These are phyloP conservation scores for Enteromius fasciolatus DNA, from an alignment of 2,797 vertebrate genomes.

Conservation along the genomic window DNA sequence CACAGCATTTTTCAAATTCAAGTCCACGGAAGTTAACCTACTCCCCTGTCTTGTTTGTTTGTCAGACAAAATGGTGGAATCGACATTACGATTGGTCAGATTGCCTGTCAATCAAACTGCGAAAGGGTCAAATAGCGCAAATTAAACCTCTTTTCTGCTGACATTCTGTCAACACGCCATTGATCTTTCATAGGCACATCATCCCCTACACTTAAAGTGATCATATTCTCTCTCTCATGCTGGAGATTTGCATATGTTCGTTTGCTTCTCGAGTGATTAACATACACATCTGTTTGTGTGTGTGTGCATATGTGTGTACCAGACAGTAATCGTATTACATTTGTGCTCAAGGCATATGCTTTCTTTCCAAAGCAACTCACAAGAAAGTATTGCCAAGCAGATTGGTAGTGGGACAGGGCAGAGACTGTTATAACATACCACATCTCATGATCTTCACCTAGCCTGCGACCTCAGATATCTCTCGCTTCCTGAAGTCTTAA, in stretches of 20 bases:
- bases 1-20: neutral
- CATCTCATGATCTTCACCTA: slow-evolving; percentile 35
- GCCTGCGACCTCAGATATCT: slow-evolving; percentile 22
- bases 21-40: neutral
- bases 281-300: slow-evolving; percentile 73
- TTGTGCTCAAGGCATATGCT: slow-evolving; percentile 39
- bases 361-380: slow-evolving; percentile 49
- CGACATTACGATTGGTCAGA: neutral
- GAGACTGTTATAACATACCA: slow-evolving; percentile 46
- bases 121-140: neutral
- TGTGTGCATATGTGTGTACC: slow-evolving; percentile 58
- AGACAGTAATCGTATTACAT: slow-evolving; percentile 42
- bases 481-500: slow-evolving; percentile 27
- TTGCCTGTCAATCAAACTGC: neutral
- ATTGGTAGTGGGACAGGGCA: slow-evolving; percentile 42
- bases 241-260: slow-evolving; percentile 59
- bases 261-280: slow-evolving; percentile 65
- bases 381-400: slow-evolving; percentile 45
- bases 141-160: slow-evolving; percentile 21
- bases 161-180: slow-evolving; percentile 25
- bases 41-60: neutral
- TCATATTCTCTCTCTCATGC: slow-evolving; percentile 18
- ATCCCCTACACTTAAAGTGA: slow-evolving; percentile 43
- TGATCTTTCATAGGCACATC: slow-evolving; percentile 50
- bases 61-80: neutral